phyloP scores from a whole-genome alignment of 2,113 vertebrate species.

The Scatophagus argus region DNA sequence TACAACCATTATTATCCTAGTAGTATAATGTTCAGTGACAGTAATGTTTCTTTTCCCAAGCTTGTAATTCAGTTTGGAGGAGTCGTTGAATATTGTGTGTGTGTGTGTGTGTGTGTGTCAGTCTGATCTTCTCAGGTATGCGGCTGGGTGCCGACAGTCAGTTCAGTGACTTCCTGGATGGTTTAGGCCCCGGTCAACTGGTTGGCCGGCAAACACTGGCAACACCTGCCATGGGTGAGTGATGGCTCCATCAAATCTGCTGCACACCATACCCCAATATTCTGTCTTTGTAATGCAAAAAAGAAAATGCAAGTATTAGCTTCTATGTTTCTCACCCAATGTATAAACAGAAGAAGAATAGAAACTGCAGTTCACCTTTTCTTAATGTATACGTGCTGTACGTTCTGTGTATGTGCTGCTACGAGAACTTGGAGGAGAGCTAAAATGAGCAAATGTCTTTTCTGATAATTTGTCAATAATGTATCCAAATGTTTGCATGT shows the following conservation, averaged over 20 bases:
- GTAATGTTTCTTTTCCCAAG: not conserved
- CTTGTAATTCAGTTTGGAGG: not conserved
- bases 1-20: not conserved
- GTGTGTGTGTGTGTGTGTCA: constrained; percentile 72
- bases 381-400: not conserved
- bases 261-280: not conserved
- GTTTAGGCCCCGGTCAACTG: constrained; percentile 95
- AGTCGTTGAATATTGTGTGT: not conserved
- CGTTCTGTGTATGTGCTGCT: not conserved
- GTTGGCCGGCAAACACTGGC: constrained; percentile 97
- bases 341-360: not conserved
- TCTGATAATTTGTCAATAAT: not conserved
- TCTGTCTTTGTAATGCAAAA: not conserved
- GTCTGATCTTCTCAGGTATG: constrained; percentile 98
- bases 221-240: constrained; percentile 97
- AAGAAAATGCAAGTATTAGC: not conserved
- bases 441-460: not conserved
- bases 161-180: constrained; percentile 98
- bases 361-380: not conserved
- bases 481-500: not conserved
- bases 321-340: not conserved
- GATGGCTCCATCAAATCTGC: not conserved
- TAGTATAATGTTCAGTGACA: not conserved
- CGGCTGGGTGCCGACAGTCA: constrained; percentile 96
- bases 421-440: not conserved